These are phyloP conservation scores for Gonioctena quinquepunctata DNA, from an alignment of 1,140 invertebrate genomes.

Conservation along the genomic window DNA sequence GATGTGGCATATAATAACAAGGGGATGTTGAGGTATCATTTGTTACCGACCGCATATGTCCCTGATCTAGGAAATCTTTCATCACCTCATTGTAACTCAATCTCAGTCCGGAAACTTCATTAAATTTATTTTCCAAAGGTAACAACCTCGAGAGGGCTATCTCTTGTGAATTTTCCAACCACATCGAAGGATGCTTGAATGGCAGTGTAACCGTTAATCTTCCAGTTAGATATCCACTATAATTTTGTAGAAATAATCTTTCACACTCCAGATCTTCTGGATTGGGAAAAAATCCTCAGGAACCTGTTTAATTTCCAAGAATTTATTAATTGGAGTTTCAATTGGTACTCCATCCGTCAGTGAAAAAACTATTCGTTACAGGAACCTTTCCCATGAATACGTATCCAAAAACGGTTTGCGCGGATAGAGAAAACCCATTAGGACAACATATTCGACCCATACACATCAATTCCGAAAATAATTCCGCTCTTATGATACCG, in stretches of 20 bases:
- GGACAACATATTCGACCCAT: not conserved
- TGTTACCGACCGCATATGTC: not conserved
- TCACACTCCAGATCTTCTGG: not conserved
- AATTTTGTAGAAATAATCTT: not conserved
- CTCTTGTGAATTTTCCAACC: not conserved
- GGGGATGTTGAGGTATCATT: too few relatives aligned
- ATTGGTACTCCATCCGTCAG: not conserved
- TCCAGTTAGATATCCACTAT: not conserved
- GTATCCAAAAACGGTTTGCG: not conserved
- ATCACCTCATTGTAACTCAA: not conserved
- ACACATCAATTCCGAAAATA: not conserved
- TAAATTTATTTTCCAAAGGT: not conserved
- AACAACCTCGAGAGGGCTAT: not conserved
- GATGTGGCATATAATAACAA: not conserved
- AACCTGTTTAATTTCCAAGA: not conserved
- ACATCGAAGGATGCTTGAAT: not conserved
- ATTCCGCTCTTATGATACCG: not conserved
- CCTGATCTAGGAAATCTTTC: not conserved
- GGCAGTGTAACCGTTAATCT: not conserved
- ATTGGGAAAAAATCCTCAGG: not conserved
- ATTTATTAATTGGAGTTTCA: not conserved
- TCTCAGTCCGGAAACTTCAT: not conserved
- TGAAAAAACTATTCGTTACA: not conserved
- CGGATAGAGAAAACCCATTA: not conserved
- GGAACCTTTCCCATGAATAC: constrained; percentile 1